Percentiles rank a stretch among this genome's conserved stretches.
phyloP scores from a whole-genome alignment of 2,797 vertebrate species.

The Nannoperca obscura region DNA sequence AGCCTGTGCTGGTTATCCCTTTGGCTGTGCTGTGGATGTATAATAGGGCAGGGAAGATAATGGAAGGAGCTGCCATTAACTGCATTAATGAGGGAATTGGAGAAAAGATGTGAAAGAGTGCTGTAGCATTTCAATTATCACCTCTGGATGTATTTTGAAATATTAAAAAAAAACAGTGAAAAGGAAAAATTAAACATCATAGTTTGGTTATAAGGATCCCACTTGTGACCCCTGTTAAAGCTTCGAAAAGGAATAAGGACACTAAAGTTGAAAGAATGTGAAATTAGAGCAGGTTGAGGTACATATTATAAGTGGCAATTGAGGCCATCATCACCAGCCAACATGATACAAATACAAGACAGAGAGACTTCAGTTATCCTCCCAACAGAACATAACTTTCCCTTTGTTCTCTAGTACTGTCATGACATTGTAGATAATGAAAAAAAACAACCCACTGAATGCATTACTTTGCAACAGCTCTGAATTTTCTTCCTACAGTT shows the following conservation, averaged over 20 bases:
- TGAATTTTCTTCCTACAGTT: not conserved
- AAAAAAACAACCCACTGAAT: not conserved
- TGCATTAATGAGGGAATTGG: constrained; percentile 54
- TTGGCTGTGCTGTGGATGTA: constrained; percentile 55
- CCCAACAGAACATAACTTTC: constrained; percentile 6
- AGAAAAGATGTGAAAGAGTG: constrained; percentile 43
- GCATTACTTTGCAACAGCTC: not conserved
- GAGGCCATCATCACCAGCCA: constrained; percentile 14
- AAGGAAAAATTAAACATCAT: not conserved
- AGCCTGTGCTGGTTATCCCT: constrained; percentile 58
- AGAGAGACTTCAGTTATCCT: constrained; percentile 30
- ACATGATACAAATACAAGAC: constrained; percentile 20
- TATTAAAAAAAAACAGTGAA: constrained; percentile 15
- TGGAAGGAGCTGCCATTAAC: constrained; percentile 53
- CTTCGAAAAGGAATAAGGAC: constrained; percentile 23
- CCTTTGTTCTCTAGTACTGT: not conserved
- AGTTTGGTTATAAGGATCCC: not conserved
- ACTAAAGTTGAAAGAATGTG: constrained; percentile 31
- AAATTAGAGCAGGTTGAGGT: constrained; percentile 28
- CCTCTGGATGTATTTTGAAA: constrained; percentile 41
- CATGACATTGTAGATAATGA: not conserved
- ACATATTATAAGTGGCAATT: constrained; percentile 6
- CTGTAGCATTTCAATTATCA: constrained; percentile 56
- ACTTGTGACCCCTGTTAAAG: not conserved
- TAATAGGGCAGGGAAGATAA: constrained; percentile 54